Evolutionary conservation across 2,797 vertebrate species (phyloP).

Genomic region (Serranus cabrilla): DNA sequence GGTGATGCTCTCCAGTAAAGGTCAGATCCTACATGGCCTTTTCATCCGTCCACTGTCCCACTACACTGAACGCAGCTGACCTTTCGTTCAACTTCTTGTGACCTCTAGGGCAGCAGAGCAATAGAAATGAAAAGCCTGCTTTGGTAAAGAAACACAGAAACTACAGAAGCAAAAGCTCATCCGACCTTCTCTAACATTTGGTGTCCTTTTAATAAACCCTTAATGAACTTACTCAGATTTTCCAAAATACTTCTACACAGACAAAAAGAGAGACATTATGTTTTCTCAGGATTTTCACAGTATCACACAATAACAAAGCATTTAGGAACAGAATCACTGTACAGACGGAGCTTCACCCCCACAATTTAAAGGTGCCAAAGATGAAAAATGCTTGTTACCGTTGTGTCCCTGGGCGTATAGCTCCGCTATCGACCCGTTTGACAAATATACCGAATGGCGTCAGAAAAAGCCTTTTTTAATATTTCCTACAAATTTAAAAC

Average conservation of each 20-base stretch:
- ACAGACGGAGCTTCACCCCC: constrained; percentile 27
- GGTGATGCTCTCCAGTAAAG: constrained; percentile 63
- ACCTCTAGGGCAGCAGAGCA: constrained; percentile 56
- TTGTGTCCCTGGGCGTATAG: constrained; percentile 3
- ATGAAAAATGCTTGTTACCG: constrained; percentile 42
- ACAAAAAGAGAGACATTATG: background rate
- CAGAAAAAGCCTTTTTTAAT: constrained; percentile 17
- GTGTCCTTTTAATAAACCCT: constrained; percentile 15
- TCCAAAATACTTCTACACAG: constrained; percentile 3
- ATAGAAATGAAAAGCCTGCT: constrained; percentile 27
- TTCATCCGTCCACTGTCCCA: constrained; percentile 61
- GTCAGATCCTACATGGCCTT: constrained; percentile 71
- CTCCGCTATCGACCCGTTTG: constrained; percentile 8
- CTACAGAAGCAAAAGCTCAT: constrained; percentile 2
- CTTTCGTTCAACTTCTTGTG: constrained; percentile 73
- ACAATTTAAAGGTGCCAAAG: constrained; percentile 39
- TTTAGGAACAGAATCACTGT: constrained; percentile 34
- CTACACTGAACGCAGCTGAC: constrained; percentile 65
- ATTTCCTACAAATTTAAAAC: constrained; percentile 1
- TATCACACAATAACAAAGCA: constrained; percentile 13
- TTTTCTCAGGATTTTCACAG: constrained; percentile 15
- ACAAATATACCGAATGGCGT: constrained; percentile 14
- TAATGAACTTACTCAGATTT: background rate
- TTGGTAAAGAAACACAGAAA: constrained; percentile 15
- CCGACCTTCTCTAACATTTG: constrained; percentile 27